A percentile compares a stretch with the other conserved stretches of the same genome.
phyloP scores from a whole-genome alignment of 2,113 vertebrate species.

The Perca fluviatilis region DNA sequence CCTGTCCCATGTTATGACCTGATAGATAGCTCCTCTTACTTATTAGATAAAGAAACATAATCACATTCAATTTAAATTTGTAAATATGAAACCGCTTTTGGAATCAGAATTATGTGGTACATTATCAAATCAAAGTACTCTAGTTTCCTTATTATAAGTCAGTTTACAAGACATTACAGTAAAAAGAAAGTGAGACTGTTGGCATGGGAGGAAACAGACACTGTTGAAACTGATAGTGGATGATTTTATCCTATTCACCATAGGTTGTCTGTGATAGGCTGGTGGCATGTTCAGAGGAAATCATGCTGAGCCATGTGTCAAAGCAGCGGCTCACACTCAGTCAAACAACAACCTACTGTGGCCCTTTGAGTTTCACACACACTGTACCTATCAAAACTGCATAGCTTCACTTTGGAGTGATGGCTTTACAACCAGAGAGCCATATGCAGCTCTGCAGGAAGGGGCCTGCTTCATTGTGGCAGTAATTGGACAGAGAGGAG shows the following conservation, averaged over 20 bases:
- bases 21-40: neutral
- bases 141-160: neutral
- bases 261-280: neutral
- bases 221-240: slow-evolving; percentile 13
- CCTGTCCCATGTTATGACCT: neutral
- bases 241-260: neutral
- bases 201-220: neutral
- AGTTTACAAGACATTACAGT: neutral
- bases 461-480: slow-evolving; percentile 60
- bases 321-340: slow-evolving; percentile 15
- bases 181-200: neutral
- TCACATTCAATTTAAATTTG: neutral
- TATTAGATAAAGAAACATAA: neutral
- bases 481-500: slow-evolving; percentile 76
- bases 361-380: slow-evolving; percentile 44
- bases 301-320: slow-evolving; percentile 29
- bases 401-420: slow-evolving; percentile 38
- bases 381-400: slow-evolving; percentile 68
- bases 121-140: neutral
- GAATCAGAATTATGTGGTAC: neutral
- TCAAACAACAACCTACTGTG: slow-evolving; percentile 33
- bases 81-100: neutral
- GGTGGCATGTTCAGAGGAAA: slow-evolving; percentile 14
- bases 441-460: slow-evolving; percentile 75
- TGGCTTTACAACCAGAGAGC: slow-evolving; percentile 60